phyloP scores from a whole-genome alignment of 2,113 vertebrate genomes.

The Pseudorasbora parva region DNA sequence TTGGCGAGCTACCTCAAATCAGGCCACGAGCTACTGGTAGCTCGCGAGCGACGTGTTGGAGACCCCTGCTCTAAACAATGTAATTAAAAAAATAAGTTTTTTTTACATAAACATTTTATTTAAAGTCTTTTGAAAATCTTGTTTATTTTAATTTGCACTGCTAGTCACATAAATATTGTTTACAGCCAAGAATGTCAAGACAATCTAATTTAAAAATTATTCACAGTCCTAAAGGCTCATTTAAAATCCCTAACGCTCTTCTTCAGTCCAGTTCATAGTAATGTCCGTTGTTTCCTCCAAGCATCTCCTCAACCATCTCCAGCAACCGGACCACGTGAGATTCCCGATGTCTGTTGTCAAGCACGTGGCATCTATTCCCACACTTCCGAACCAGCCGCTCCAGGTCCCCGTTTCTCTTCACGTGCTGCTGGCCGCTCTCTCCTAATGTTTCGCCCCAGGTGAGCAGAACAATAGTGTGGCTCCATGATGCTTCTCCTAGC shows the following conservation, averaged over 20 bases:
- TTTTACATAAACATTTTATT: too few relatives aligned
- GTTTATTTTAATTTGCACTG: neutral
- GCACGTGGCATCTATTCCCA: constrained; percentile 63
- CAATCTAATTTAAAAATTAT: neutral
- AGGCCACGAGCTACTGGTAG: too few relatives aligned
- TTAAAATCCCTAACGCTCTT: neutral
- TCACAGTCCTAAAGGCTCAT: neutral
- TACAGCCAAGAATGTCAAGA: neutral
- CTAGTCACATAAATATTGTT: neutral
- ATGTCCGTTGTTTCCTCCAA: constrained; percentile 43
- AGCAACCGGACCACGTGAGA: constrained; percentile 56
- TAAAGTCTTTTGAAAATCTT: neutral
- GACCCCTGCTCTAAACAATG: too few relatives aligned
- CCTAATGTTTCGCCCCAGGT: constrained; percentile 74
- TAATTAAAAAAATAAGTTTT: too few relatives aligned
- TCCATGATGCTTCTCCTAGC: constrained; percentile 66
- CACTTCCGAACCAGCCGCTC: constrained; percentile 66
- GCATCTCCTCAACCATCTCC: constrained; percentile 66
- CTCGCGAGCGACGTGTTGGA: too few relatives aligned
- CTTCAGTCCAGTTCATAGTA: constrained; percentile 41
- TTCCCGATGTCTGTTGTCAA: constrained; percentile 60
- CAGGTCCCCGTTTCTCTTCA: constrained; percentile 70
- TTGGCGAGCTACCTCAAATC: too few relatives aligned
- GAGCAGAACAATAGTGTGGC: constrained; percentile 66
- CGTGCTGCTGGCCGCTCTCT: constrained; percentile 70